Conservation (phyloP, 53 echinoderm and acorn worm genomes). For the Apostichopus leukothele region DNA sequence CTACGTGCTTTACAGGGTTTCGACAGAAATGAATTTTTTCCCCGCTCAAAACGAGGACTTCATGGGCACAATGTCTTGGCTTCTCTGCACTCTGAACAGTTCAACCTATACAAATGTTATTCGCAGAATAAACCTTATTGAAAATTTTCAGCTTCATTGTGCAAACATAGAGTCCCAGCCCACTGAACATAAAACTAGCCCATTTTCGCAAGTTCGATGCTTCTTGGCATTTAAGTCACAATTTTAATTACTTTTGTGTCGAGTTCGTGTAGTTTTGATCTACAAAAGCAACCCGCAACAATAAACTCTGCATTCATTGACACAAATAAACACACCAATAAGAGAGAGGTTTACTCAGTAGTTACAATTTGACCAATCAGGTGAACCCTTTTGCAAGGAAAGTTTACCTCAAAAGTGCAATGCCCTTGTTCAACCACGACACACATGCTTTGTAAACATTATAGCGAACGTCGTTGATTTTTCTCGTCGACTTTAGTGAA, state of each 20-base stretch:
- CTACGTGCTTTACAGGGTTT: too few species aligned
- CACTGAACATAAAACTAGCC: too few species aligned
- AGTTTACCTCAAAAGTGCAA: conserved; percentile 10
- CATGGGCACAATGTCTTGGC: too few species aligned
- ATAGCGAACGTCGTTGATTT: too few species aligned
- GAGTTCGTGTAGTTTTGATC: background rate
- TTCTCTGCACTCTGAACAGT: too few species aligned
- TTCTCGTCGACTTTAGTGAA: too few species aligned
- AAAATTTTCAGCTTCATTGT: too few species aligned
- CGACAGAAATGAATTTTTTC: too few species aligned
- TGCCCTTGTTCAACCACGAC: background rate
- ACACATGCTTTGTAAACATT: background rate
- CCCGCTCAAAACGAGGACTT: too few species aligned
- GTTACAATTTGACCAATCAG: conserved; percentile 20
- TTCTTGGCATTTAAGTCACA: background rate
- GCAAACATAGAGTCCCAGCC: too few species aligned
- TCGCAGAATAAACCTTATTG: too few species aligned
- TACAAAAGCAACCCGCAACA: background rate
- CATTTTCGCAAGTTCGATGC: background rate
- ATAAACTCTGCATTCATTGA: background rate
- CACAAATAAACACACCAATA: background rate
- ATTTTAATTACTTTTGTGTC: background rate
- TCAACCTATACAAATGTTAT: too few species aligned
- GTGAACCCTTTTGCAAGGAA: background rate
- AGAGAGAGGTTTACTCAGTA: background rate